Evolutionary conservation across 2,888 invertebrate species (phyloP).

Genomic region (Dioctria linearis): DNA sequence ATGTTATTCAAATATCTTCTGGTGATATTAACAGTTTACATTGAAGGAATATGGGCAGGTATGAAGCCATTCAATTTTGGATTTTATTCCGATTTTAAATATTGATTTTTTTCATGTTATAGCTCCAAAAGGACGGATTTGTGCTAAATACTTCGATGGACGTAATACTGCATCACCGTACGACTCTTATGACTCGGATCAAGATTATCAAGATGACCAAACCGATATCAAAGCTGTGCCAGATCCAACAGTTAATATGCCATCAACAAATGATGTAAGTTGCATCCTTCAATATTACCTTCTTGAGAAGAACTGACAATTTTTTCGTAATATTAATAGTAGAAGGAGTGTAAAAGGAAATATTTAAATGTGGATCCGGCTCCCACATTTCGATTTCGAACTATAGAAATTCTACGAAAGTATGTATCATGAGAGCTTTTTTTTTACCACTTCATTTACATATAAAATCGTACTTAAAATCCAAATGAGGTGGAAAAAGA

Average conservation of each 20-base stretch:
- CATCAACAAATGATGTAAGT: conserved; percentile 10
- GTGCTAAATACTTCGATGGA: conserved; percentile 12
- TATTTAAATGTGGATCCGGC: too few species aligned
- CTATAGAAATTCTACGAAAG: too few species aligned
- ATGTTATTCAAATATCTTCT: conserved; percentile 25
- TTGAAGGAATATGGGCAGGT: conserved; percentile 6
- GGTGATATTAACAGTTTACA: conserved; percentile 10
- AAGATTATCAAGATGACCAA: conserved; percentile 37
- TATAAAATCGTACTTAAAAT: too few species aligned
- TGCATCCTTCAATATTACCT: not conserved
- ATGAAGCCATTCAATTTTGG: not conserved
- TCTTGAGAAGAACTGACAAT: not conserved
- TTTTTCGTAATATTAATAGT: not conserved
- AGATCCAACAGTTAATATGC: not conserved
- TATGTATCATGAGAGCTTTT: too few species aligned
- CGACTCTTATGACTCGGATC: not conserved
- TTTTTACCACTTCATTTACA: too few species aligned
- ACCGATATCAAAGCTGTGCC: conserved; percentile 26
- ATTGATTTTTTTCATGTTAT: not conserved
- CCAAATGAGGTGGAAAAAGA: too few species aligned
- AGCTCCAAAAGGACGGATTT: conserved; percentile 26
- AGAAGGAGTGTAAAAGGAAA: too few species aligned
- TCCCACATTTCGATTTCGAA: too few species aligned
- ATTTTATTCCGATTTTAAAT: not conserved
- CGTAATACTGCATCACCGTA: not conserved